Evolutionary conservation across 2,888 invertebrate genomes (phyloP), one percentile per base, ranked within the genome.

Genomic region (Pristionchus exspectatus): DNA sequence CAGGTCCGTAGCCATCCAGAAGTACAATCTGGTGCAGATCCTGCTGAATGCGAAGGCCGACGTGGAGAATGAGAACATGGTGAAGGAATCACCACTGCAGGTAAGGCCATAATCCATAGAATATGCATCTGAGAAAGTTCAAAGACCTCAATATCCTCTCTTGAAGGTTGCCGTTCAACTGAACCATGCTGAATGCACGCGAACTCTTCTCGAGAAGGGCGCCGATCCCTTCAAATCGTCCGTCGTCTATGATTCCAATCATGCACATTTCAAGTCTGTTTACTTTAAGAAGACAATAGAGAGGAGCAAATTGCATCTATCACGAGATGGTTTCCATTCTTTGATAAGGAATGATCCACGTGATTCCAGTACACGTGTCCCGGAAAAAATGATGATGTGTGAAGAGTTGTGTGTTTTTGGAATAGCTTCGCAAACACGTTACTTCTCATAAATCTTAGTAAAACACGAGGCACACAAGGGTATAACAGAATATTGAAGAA

Each of bases 171-270:
- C 93, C 16, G 83, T 91, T 90, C 91, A 91, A 74, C 84, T 90
- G 16, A 94, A 95, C 33, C 90, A 93, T 93, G 95, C 97, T 77
- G 97, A 98, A 93, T 96, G 98, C 95, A 97, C 97, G 0, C 97
- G 97, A 0, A 95, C 97, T 56, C 96, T 98, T 56, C 95, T 98
- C 83, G 97, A 97, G 0, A 97, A 97, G 93, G 97, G 98, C 0
- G 98, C 98, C 0, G 97, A 98, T 95, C 97, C 98, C 0, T 98
- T 98, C 95, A 96, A 97, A 7, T 97, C 97, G 0, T 98, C 98
- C 0, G 96, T 97, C 44, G 50, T 89, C 83, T 92, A 92, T 83
- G 92, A 92, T 84, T 90, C 90, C 12, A 85, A 86, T 27, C 90
- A 91, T 21, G 89, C 90, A 21, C 87, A 91, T 38, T 91, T 90